A percentile compares a stretch with the other conserved stretches of the same genome.
phyloP scores from a whole-genome alignment of 2,797 vertebrate genomes.

The Brotula barbata region DNA sequence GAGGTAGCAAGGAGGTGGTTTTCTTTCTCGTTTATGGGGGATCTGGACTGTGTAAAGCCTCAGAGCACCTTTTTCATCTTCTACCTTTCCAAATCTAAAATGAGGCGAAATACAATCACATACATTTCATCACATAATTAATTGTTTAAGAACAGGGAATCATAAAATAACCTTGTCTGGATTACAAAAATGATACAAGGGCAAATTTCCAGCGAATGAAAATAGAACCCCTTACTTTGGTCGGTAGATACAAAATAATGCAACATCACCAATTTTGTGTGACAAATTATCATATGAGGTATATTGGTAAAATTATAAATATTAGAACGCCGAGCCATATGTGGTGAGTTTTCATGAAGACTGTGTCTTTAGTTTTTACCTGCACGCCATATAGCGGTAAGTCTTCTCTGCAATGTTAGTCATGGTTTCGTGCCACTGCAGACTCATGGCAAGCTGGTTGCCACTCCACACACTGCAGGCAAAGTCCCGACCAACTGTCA shows the following conservation, averaged over 20 bases:
- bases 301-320: too few species aligned
- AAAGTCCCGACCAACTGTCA: slow-evolving; percentile 89
- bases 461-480: slow-evolving; percentile 90
- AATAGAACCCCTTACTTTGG: too few species aligned
- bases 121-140: too few species aligned
- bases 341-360: too few species aligned
- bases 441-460: slow-evolving; percentile 83
- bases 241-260: too few species aligned
- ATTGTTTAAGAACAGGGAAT: too few species aligned
- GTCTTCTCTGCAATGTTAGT: slow-evolving; percentile 82
- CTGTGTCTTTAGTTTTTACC: slow-evolving; percentile 71
- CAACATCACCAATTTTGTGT: too few species aligned
- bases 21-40: slow-evolving; percentile 91
- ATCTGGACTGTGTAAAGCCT: slow-evolving; percentile 95
- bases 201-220: too few species aligned
- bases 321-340: too few species aligned
- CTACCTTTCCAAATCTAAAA: slow-evolving; percentile 87
- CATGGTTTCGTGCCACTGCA: slow-evolving; percentile 89
- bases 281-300: too few species aligned
- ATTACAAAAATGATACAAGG: too few species aligned
- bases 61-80: slow-evolving; percentile 82
- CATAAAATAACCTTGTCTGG: too few species aligned
- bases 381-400: slow-evolving; percentile 92
- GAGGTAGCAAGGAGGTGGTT: slow-evolving; percentile 89
- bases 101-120: not conserved